Evolutionary conservation across 2,888 invertebrate species (phyloP), one percentile per base, ranked within the genome.

Genomic region (Myopa testacea): DNA sequence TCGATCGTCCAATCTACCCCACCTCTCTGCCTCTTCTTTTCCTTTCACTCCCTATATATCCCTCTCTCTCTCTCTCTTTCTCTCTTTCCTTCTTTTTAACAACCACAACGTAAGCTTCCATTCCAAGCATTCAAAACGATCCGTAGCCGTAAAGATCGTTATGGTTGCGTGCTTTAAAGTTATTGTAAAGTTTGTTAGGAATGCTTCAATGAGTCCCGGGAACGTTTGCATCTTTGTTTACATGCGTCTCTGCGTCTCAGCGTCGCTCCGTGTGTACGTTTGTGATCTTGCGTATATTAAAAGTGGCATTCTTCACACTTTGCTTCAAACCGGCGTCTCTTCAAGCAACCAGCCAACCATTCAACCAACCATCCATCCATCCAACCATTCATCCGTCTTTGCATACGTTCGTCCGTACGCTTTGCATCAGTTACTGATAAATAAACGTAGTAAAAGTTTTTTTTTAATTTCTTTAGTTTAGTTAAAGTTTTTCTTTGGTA

Each of bases 181-280:
- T 73, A 50, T 63, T 63, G 73, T 73, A 73, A 73, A 55, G 62
- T 73, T 73, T 62, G 63, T 73, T 62, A 63, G 73, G 62, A 73
- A 73, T 63, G 62, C 62, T 73, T 70, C 45, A 38, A 73, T 73
- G 62, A 4, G 45, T 62, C 45, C 26, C 26, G 62, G 16, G 14
- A 60, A 62, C 45, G 45, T 19, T 34, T 14, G 45, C 19, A 26
- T 6, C 19, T 26, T 62, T 38, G 73, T 63, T 45, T 34, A 34
- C 38, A 55, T 70, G 55, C 7, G 37, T 70, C 34, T 52, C 8
- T 38, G 37, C 12, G n/a, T 26, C 26, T 26, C 26, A 26, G 26
- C 26, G 45, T 45, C 45, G 1, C 45, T 1, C 45, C 45, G 45
- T 45, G 6, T 45, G 45, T 45, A 10, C 45, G 45, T 45, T 45